Conservation (phyloP, 2,888 invertebrate species). For the Formica aserva region DNA sequence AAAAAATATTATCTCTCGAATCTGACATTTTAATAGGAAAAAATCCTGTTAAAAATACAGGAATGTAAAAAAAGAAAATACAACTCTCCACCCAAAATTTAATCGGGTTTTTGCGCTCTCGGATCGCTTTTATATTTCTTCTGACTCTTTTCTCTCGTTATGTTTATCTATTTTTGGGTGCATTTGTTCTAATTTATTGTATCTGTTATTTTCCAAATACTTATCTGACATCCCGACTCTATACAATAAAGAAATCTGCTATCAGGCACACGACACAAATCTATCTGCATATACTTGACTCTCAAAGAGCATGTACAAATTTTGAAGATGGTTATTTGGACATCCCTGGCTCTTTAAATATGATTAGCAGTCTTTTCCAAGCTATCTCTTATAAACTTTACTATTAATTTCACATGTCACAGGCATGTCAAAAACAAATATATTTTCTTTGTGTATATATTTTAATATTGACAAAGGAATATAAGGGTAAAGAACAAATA, state of each 20-base stretch:
- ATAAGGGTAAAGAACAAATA: not conserved
- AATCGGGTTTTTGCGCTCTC: constrained; percentile 63
- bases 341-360: constrained; percentile 7
- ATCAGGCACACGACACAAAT: constrained; percentile 36
- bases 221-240: constrained; percentile 79
- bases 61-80: constrained; percentile 29
- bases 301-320: constrained; percentile 40
- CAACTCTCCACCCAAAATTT: constrained; percentile 73
- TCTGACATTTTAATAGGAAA: constrained; percentile 26
- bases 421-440: not conserved
- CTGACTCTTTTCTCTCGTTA: constrained; percentile 61
- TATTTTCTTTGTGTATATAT: not conserved
- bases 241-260: constrained; percentile 55
- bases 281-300: constrained; percentile 34
- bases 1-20: constrained; percentile 34
- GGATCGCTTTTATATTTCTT: constrained; percentile 69
- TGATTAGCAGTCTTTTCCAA: constrained; percentile 33
- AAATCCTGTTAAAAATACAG: constrained; percentile 31
- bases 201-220: constrained; percentile 65
- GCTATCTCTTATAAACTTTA: constrained; percentile 52
- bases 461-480: not conserved
- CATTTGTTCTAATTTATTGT: constrained; percentile 67
- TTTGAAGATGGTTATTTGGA: constrained; percentile 24
- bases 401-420: not conserved
- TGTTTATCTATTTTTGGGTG: constrained; percentile 69